Percentiles rank a stretch among this genome's conserved stretches.
phyloP scores from a whole-genome alignment of 2,888 invertebrate species.

The Sminthurinus aureus region DNA sequence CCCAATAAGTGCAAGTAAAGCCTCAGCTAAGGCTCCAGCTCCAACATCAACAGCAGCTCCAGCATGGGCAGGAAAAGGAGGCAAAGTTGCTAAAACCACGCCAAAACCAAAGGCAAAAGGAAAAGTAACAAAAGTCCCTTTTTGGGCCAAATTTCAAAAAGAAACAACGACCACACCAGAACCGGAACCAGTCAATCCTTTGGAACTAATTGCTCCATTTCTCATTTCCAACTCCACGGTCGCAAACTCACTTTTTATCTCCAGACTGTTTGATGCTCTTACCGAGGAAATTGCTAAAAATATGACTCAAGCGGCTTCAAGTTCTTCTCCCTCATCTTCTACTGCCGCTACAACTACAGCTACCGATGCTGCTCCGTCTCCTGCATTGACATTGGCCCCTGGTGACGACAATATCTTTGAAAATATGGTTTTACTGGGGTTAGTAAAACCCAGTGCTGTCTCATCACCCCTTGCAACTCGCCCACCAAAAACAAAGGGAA shows the following conservation, averaged over 20 bases:
- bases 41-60: neutral
- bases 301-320: too few relatives aligned
- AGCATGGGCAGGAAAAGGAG: neutral
- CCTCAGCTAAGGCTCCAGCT: neutral
- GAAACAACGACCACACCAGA: neutral
- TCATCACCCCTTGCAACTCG: neutral
- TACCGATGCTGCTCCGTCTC: neutral
- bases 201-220: neutral
- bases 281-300: neutral
- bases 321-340: too few relatives aligned
- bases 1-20: neutral
- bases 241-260: neutral
- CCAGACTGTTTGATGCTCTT: conserved; percentile 2
- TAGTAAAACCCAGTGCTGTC: neutral
- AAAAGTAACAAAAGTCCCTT: neutral
- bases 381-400: neutral
- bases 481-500: neutral
- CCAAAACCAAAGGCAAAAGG: neutral
- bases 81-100: neutral
- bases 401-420: neutral
- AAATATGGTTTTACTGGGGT: neutral
- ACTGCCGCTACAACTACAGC: too few relatives aligned
- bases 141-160: neutral
- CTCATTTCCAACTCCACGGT: neutral
- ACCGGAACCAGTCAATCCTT: neutral